phyloP scores from a whole-genome alignment of 2,113 vertebrate genomes.

The Coptodon rendalli region DNA sequence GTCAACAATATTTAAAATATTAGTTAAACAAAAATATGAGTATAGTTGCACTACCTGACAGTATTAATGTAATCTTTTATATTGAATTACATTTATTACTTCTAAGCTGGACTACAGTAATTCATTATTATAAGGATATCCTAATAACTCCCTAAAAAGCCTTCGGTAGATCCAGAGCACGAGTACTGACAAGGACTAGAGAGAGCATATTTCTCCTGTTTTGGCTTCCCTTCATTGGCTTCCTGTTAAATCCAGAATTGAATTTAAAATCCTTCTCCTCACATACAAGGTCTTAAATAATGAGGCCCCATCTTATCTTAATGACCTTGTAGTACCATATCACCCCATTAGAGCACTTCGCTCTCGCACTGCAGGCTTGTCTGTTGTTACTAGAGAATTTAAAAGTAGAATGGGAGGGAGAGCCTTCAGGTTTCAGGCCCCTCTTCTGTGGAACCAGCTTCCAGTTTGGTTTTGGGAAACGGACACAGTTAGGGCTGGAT shows the following conservation, averaged over 20 bases:
- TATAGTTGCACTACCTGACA: background rate
- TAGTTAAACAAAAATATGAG: background rate
- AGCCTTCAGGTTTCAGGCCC: background rate
- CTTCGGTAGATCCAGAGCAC: background rate
- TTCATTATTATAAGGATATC: background rate
- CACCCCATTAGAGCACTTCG: fast-evolving
- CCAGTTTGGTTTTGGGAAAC: background rate
- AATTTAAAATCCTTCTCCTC: background rate
- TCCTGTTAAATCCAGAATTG: background rate
- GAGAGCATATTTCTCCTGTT: background rate
- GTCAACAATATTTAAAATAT: background rate
- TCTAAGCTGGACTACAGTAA: background rate
- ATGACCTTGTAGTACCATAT: background rate
- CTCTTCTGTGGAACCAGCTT: background rate
- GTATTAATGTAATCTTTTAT: background rate
- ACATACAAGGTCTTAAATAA: background rate
- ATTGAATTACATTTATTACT: background rate
- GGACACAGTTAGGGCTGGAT: background rate
- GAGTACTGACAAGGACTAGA: background rate
- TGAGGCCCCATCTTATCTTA: background rate
- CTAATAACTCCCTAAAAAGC: background rate
- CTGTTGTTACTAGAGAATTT: background rate
- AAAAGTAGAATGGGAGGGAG: background rate
- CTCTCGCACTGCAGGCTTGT: fast-evolving
- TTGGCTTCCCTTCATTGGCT: background rate